Percentiles rank a stretch among this genome's conserved stretches.
These are phyloP conservation scores for Herpetotheres cachinnans DNA, from an alignment of 2,113 vertebrate genomes.

Conservation along the genomic window DNA sequence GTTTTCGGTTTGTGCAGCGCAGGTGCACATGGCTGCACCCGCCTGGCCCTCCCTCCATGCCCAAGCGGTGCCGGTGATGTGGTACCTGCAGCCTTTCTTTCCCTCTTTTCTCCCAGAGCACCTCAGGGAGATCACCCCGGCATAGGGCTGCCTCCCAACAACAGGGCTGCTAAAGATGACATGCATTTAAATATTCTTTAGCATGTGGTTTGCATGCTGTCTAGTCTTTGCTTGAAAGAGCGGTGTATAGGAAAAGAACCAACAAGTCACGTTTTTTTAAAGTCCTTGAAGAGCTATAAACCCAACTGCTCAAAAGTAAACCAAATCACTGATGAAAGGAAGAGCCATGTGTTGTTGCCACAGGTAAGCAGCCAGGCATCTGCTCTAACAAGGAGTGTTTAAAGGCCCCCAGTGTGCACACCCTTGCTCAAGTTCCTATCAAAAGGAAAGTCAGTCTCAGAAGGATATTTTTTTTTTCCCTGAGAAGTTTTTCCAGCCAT, in stretches of 20 bases:
- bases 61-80: neutral
- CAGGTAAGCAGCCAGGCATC: constrained; percentile 22
- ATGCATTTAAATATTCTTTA: neutral
- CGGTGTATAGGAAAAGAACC: neutral
- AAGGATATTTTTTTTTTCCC: neutral
- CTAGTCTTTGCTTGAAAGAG: neutral
- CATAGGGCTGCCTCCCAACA: neutral
- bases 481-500: neutral
- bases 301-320: neutral
- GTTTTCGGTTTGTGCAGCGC: neutral
- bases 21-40: neutral
- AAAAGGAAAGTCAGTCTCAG: neutral
- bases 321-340: neutral
- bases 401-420: neutral
- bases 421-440: neutral
- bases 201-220: neutral
- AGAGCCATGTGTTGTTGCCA: neutral
- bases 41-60: fast-evolving
- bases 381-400: neutral
- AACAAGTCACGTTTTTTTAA: fast-evolving
- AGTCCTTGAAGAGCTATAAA: neutral
- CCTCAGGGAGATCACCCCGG: neutral
- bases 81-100: neutral
- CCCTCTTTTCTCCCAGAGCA: neutral
- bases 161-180: neutral